Base-by-base conservation (phyloP, 2,113 vertebrate genomes). In the Antechinus stuartii region DNA sequence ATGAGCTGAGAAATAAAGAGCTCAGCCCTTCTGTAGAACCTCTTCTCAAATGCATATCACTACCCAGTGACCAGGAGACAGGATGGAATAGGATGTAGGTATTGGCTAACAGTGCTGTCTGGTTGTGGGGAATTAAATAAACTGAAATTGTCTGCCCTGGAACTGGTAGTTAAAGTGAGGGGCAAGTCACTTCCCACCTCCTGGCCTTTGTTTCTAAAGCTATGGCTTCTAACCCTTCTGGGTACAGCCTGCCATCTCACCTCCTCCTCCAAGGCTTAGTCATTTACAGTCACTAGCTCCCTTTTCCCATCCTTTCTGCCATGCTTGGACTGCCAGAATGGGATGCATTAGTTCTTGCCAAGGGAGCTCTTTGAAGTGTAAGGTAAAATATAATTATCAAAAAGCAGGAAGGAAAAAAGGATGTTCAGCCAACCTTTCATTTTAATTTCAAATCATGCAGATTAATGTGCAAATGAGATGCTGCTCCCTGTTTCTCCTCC, bases 391-490 rank as follows among this genome's bases (percentile, higher is more conserved):
- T 30, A 90, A 2, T 53, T 49, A 49, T 91, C 26, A 53, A 93
- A 19, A 92, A 93, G 35, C 27, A 90, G 61, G 23, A 89, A 89
- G 84, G 55, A 92, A 54, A 89, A 92, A 19, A 56, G 91, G 24
- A 27, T 3, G 47, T 95, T 96, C 68, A 61, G 89, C 84, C 76
- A 16, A 12, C 4, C 23, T 90, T 90, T 68, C 26, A 27, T 91
- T 96, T 90, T 68, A 30, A 54, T 92, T 89, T 94, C 56, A 97
- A 96, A 92, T 50, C 5, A 52, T 95, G 57, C 23, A 42, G 35
- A 9, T 25, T 49, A 76, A 93, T 90, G 95, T 90, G 50, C 76
- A 96, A 92, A 91, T 61, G n/a, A 94, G 91, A 46, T 68, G 68
- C 49, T 89, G 30, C 27, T 93, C 92, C 84, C n/a, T 14, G 24